Evolutionary conservation across 2,113 vertebrate species (phyloP).

Genomic region (Heterocephalus glaber): DNA sequence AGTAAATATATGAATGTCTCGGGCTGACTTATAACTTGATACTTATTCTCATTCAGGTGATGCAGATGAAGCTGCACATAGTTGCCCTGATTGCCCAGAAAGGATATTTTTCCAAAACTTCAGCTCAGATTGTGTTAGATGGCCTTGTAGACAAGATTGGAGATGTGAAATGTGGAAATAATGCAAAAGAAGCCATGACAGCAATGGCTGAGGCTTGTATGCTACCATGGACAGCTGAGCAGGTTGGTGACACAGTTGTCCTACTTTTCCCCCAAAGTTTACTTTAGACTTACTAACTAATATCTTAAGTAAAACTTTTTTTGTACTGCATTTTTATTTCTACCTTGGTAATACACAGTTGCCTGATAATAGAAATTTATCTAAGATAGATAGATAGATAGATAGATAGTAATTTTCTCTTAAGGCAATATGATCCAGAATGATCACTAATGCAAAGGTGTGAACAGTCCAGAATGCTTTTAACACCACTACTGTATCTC

Average conservation of each 20-base stretch:
- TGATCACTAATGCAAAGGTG: slow-evolving; percentile 28
- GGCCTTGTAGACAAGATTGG: slow-evolving; percentile 97
- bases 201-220: slow-evolving; percentile 93
- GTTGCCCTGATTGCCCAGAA: slow-evolving; percentile 94
- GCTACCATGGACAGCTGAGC: slow-evolving; percentile 97
- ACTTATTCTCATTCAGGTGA: slow-evolving; percentile 88
- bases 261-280: background rate
- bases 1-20: slow-evolving; percentile 4
- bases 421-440: background rate
- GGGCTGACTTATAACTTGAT: background rate
- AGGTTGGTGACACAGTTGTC: slow-evolving; percentile 86
- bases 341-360: slow-evolving; percentile 29
- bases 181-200: slow-evolving; percentile 95
- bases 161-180: slow-evolving; percentile 96
- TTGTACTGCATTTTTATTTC: slow-evolving; percentile 29
- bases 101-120: slow-evolving; percentile 96
- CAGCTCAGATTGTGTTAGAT: slow-evolving; percentile 93
- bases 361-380: slow-evolving; percentile 44
- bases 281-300: slow-evolving; percentile 2
- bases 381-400: background rate
- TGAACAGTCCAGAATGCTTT: background rate
- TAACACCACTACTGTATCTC: background rate
- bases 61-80: slow-evolving; percentile 97
- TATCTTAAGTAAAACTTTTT: slow-evolving; percentile 28
- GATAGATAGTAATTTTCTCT: slow-evolving; percentile 1